Evolutionary conservation across 2,888 invertebrate genomes (phyloP), one percentile per base, ranked within the genome.

Genomic region (Ceramica pisi): DNA sequence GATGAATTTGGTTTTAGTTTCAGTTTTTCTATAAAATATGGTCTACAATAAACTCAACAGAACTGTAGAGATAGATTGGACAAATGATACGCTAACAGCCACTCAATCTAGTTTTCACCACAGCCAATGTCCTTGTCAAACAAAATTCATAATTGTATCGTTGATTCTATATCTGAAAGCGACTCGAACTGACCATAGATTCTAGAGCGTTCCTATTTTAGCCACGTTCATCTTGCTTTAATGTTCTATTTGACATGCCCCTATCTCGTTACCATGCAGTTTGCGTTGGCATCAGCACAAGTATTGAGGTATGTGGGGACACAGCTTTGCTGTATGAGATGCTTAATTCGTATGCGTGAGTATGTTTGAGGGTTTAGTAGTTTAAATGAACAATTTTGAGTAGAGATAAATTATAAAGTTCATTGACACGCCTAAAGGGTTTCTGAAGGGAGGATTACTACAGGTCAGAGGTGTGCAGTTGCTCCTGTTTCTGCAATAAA

Each of bases 231-330:
- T 72, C 41, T 62, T 67, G 59, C 50, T 79, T 50, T 66, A 56
- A 67, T 67, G 44, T 67, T 82, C 69, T 82, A 62, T 82, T 79
- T 80, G 83, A 66, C 50, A 38, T 55, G 41, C 69, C 67, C 67
- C 62, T 79, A 82, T 72, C 79, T 78, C 79, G 68, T 82, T 78
- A 69, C 68, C 63, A 78, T 78, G 68, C 79, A 73, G 73, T 63
- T 68, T 66, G 67, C 55, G 68, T 77, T 46, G 44, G 61, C 38
- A 71, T 71, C 66, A 81, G 71, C 61, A 55, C 35, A 41, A 65
- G 63, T 56, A 62, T 75, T 76, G 56, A 41, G 65, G 66, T 73
- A 48, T 56, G 75, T 66, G 50, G 41, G 26, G 14, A 35, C 46
- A 72, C 38, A 62, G 57, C 26, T 80, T 57, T 48, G 46, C 44